Evolutionary conservation across 2,888 invertebrate species (phyloP), one percentile per base, ranked within the genome.

Genomic region (Eustalomyia histrio): DNA sequence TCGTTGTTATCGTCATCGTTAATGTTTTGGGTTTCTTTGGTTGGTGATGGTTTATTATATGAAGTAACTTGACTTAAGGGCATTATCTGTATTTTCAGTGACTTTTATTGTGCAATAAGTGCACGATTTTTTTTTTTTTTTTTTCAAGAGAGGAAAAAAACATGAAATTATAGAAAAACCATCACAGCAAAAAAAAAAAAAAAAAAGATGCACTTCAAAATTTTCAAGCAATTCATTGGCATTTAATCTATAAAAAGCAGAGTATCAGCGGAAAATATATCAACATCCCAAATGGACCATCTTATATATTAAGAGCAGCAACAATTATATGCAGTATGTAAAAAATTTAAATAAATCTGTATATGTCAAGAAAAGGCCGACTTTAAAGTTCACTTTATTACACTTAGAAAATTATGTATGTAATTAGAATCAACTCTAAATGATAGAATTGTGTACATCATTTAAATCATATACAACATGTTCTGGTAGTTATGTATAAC

Each of bases 91-190:
- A 71, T 65, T 78, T 73, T 76, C 57, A 78, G 69, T 79, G 74
- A 78, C 81, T 81, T 81, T 81, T 79, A 81, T 81, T 78, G 78
- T 81, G 81, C 81, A 71, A 74, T 79, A 71, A 81, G 74, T 81
- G 74, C 81, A 81, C 81, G 81, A 81, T n/a, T n/a, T n/a, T n/a
- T n/a, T n/a, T n/a, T n/a, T n/a, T n/a, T 79, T 47, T 47, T 47
- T n/a, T n/a, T 14, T 47, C 6, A 29, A 14, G 39, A 39, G 12
- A 3, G 1, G 12, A 43, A 43, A 14, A n/a, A 14, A 47, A 47
- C n/a, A 47, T n/a, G 4, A 47, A 47, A n/a, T 47, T 47, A n/a
- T 47, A n/a, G 5, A 47, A 47, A 43, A 47, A 47, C 10, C 14
- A 39, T 12, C 1, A 39, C 39, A 39, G 8, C 3, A n/a, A n/a